Evolutionary conservation across 2,888 invertebrate genomes (phyloP).

Genomic region (Stenichneumon culpator): DNA sequence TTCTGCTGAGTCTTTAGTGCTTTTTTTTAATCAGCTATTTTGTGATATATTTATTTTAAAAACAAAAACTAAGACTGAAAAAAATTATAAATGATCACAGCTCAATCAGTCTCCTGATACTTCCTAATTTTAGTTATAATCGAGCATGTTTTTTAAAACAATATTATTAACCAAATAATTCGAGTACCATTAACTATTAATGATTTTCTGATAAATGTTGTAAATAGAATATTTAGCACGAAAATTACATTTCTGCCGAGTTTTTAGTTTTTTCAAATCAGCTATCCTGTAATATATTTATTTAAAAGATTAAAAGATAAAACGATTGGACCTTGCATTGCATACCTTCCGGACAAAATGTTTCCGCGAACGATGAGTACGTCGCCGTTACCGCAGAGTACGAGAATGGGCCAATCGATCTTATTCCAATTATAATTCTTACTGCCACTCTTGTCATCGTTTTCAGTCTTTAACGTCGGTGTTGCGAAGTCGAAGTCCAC

Average conservation of each 20-base stretch:
- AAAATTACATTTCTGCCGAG: not conserved
- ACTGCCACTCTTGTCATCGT: constrained; percentile 54
- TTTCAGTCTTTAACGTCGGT: constrained; percentile 81
- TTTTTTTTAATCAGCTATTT: not conserved
- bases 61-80: constrained; percentile 66
- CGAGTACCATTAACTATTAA: not conserved
- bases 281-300: too few species aligned
- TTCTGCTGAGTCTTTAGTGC: not conserved
- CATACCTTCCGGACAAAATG: constrained; percentile 85
- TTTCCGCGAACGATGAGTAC: constrained; percentile 87
- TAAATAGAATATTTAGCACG: not conserved
- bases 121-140: not conserved
- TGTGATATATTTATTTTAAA: too few species aligned
- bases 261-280: not conserved
- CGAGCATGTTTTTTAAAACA: not conserved
- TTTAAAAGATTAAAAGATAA: not conserved
- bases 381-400: constrained; percentile 94
- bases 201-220: not conserved
- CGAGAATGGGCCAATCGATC: constrained; percentile 91
- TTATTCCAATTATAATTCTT: constrained; percentile 79
- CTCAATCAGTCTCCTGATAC: not conserved
- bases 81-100: constrained; percentile 4
- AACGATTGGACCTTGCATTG: constrained; percentile 12
- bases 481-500: constrained; percentile 95
- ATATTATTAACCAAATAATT: not conserved